Conservation (phyloP, 30 jellyfish, hydroid and myxozoan species). For the Hydractinia symbiolongicarpus region DNA sequence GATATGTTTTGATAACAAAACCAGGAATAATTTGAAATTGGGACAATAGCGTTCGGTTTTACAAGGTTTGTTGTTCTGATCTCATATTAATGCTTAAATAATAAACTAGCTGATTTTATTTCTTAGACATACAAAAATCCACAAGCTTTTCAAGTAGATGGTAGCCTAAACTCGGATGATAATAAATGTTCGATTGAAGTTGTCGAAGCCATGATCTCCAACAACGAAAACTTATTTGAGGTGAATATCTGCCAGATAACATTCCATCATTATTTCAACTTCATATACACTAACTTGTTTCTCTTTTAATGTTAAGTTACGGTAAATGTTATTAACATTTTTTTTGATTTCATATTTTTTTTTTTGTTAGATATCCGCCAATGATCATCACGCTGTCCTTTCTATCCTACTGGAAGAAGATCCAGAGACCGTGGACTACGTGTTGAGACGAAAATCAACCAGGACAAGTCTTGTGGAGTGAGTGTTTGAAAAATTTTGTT, state of each 20-base stretch:
- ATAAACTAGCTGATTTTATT: not conserved
- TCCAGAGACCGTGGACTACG: constrained; percentile 93
- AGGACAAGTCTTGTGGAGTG: constrained; percentile 67
- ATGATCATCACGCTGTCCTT: constrained; percentile 66
- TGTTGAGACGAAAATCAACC: constrained; percentile 69
- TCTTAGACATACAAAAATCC: constrained; percentile 23
- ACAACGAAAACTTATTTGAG: constrained; percentile 51
- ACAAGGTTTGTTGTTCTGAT: not conserved
- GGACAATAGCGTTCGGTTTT: too few species aligned
- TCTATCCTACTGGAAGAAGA: constrained; percentile 54
- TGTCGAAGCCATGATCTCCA: constrained; percentile 69
- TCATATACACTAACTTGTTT: too few species aligned
- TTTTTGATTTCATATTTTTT: too few species aligned
- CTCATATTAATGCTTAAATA: not conserved
- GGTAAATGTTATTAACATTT: too few species aligned
- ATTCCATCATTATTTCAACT: too few species aligned
- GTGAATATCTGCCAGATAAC: constrained; percentile 14
- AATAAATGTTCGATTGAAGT: constrained; percentile 74
- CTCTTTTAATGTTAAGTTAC: too few species aligned
- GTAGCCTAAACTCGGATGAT: constrained; percentile 76
- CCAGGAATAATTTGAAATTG: not conserved
- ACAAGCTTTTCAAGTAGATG: constrained; percentile 46
- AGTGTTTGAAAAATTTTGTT: not conserved
- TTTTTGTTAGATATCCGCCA: constrained; percentile 51
- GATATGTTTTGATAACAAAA: not conserved